Conservation (phyloP, 2,797 vertebrate species). For the Falco rusticolus region DNA sequence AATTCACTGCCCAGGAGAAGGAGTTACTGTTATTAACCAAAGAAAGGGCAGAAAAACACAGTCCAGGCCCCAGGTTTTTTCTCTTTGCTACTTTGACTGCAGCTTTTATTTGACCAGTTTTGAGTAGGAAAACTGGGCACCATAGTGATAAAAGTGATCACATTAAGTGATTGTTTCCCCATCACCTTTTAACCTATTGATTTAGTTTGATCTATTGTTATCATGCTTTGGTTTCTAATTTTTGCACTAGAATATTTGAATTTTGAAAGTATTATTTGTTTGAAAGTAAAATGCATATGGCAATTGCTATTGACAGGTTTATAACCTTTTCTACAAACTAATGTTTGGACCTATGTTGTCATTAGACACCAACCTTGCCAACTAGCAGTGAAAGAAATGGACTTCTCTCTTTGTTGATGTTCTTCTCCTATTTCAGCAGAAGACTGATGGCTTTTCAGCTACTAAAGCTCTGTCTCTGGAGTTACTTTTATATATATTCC, state of each 20-base stretch:
- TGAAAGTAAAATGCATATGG: neutral
- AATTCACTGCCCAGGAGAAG: neutral
- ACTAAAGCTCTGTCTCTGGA: rapidly evolving
- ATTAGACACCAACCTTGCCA: neutral
- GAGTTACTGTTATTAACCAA: neutral
- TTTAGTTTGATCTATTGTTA: neutral
- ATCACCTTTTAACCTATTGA: neutral
- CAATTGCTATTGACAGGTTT: neutral
- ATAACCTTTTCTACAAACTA: neutral
- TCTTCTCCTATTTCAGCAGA: neutral
- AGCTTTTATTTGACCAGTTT: neutral
- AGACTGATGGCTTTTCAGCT: neutral
- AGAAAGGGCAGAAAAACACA: neutral
- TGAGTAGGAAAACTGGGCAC: neutral
- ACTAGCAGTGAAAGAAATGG: neutral
- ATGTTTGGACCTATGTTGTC: neutral
- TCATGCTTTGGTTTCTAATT: neutral
- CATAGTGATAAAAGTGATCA: neutral
- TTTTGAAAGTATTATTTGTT: neutral
- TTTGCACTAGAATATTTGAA: neutral
- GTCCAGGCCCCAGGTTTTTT: rapidly evolving
- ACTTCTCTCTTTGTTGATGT: neutral
- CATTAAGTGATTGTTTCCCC: neutral
- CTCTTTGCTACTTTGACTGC: rapidly evolving
- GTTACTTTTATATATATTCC: neutral